phyloP scores from a whole-genome alignment of 2,113 vertebrate species.

The Hypanus sabinus region DNA sequence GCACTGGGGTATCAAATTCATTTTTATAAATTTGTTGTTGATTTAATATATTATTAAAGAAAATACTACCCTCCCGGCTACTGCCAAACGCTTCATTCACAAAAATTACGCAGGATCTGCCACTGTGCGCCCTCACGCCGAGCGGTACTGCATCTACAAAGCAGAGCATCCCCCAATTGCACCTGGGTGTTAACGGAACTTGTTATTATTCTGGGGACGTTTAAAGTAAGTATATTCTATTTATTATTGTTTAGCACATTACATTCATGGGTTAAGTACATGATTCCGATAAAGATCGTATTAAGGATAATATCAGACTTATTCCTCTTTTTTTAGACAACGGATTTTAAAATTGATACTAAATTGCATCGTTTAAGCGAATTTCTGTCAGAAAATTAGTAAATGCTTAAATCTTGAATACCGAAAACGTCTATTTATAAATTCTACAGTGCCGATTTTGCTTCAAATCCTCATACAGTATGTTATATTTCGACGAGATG shows the following conservation, averaged over 20 bases:
- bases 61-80: conserved; percentile 15
- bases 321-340: neutral
- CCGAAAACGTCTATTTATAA: neutral
- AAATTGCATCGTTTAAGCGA: neutral
- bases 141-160: conserved; percentile 18
- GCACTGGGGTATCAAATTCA: neutral
- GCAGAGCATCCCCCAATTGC: conserved; percentile 3
- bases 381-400: neutral
- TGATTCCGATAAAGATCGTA: neutral
- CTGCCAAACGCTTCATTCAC: conserved; percentile 27
- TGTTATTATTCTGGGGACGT: conserved; percentile 24
- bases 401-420: neutral
- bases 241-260: neutral
- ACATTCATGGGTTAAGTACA: neutral
- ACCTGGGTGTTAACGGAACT: conserved; percentile 27
- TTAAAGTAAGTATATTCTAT: conserved; percentile 26
- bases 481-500: neutral
- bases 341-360: neutral
- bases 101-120: conserved; percentile 26
- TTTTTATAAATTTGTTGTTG: neutral
- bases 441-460: neutral
- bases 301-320: neutral
- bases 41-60: conserved; percentile 19
- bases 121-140: conserved; percentile 17
- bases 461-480: neutral